A percentile compares a stretch with the other conserved stretches of the same genome.
Evolutionary conservation across 2,113 vertebrate genomes (phyloP).

Genomic region (Rhea americana): DNA sequence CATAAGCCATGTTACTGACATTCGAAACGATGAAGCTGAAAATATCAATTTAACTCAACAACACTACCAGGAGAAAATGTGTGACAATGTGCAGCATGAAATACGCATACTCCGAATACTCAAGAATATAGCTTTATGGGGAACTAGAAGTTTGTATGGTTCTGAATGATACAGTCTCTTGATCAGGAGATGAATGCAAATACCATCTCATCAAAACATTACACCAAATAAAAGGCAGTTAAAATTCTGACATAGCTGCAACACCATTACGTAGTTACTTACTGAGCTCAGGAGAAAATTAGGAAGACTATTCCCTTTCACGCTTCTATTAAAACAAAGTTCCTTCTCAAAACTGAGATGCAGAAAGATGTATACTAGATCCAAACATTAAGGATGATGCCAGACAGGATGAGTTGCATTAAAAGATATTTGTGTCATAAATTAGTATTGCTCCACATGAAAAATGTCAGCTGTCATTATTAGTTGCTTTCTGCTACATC

Average conservation of each 20-base stretch:
- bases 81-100: neutral
- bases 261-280: neutral
- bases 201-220: neutral
- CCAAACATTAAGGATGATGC: neutral
- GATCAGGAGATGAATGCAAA: neutral
- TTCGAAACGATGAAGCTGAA: neutral
- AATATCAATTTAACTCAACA: neutral
- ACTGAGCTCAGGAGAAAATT: accelerated
- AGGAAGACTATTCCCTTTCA: neutral
- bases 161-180: neutral
- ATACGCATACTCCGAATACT: neutral
- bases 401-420: neutral
- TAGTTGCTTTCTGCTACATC: neutral
- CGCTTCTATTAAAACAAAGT: neutral
- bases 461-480: neutral
- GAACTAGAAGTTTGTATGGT: neutral
- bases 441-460: neutral
- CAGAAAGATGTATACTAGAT: neutral
- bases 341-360: neutral
- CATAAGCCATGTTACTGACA: neutral
- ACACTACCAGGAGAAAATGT: neutral
- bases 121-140: neutral
- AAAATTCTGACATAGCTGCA: neutral
- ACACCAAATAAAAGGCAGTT: neutral
- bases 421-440: neutral